Conservation (phyloP, 2,888 invertebrate species). For the Megaustenia siamemsis region DNA sequence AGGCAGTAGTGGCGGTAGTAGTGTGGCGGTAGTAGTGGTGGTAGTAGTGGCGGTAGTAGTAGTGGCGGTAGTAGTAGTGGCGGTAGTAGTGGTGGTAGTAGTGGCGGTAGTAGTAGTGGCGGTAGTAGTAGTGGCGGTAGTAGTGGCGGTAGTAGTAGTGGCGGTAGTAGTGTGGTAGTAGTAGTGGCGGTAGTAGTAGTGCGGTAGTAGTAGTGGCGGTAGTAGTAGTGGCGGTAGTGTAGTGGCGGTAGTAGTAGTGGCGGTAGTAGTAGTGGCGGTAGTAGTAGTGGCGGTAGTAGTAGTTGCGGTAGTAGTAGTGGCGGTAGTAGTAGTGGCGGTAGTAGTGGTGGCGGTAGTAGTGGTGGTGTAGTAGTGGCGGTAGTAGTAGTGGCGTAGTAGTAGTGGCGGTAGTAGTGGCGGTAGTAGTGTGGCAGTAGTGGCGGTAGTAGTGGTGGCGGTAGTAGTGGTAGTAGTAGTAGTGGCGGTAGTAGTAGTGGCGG, state of each 20-base stretch:
- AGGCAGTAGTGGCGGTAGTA: neutral
- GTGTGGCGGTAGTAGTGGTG: neutral
- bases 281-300: too few relatives aligned
- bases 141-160: neutral
- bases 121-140: neutral
- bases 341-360: too few relatives aligned
- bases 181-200: neutral
- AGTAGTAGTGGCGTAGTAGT: neutral
- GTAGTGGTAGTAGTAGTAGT: neutral
- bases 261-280: too few relatives aligned
- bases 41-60: slow-evolving; percentile 4
- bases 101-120: neutral
- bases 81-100: neutral
- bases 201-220: neutral
- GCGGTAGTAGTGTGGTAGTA: neutral
- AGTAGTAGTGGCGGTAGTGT: neutral
- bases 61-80: too few relatives aligned
- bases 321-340: too few relatives aligned
- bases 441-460: neutral
- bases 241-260: neutral
- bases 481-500: neutral
- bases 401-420: too few relatives aligned
- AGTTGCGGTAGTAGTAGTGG: too few relatives aligned
- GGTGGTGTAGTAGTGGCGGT: neutral
- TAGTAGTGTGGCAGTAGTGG: neutral